Conservation (phyloP, 2,113 vertebrate genomes). For the Campylomormyrus numenius region DNA sequence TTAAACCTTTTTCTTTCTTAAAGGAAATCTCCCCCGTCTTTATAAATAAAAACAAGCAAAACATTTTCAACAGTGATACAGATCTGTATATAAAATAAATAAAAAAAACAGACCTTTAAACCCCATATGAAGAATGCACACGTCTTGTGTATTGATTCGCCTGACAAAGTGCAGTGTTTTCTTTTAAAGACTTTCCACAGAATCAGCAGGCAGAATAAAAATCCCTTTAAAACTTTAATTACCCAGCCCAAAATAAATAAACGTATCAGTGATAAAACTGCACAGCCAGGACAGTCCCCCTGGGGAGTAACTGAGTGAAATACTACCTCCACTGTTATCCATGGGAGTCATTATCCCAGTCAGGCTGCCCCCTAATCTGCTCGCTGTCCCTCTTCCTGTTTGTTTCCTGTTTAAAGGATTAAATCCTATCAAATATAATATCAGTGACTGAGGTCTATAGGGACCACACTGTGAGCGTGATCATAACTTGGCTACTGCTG, state of each 20-base stretch:
- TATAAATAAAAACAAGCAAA: constrained; percentile 54
- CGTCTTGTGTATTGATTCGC: constrained; percentile 41
- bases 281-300: neutral
- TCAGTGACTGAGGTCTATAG: neutral
- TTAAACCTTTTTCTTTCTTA: constrained; percentile 54
- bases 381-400: neutral
- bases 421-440: neutral
- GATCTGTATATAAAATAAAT: constrained; percentile 68
- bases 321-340: neutral
- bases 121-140: constrained; percentile 60
- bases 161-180: constrained; percentile 53
- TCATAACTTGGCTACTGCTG: neutral
- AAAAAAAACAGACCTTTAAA: constrained; percentile 44
- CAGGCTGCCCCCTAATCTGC: neutral
- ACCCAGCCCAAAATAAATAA: neutral
- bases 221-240: neutral
- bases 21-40: constrained; percentile 34
- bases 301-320: neutral
- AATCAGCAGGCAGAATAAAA: constrained; percentile 40
- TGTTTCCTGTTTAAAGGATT: neutral
- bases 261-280: neutral
- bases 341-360: neutral
- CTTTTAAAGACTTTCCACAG: constrained; percentile 21
- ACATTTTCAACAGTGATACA: constrained; percentile 44
- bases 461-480: neutral